A percentile compares a stretch with the other conserved stretches of the same genome.
phyloP scores from a whole-genome alignment of 2,888 invertebrate species.

The Monopis laevigella region DNA sequence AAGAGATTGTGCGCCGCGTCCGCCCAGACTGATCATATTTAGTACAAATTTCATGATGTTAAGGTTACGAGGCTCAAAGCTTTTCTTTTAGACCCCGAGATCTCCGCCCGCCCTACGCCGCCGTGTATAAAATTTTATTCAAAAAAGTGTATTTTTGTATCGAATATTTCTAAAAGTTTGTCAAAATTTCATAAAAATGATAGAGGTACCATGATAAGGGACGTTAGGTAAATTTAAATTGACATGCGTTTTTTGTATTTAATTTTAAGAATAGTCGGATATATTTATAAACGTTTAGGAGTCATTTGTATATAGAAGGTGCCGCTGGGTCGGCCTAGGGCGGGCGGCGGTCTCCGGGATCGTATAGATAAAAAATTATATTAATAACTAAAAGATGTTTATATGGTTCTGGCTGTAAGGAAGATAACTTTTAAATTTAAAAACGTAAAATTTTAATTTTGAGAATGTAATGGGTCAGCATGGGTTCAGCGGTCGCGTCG shows the following conservation, averaged over 20 bases:
- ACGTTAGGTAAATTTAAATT: constrained; percentile 59
- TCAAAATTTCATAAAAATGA: constrained; percentile 70
- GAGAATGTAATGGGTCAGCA: no score
- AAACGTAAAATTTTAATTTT: constrained; percentile 26
- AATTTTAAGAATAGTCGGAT: constrained; percentile 70
- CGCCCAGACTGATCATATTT: constrained; percentile 62
- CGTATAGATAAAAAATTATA: constrained; percentile 62
- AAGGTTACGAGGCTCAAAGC: constrained; percentile 68
- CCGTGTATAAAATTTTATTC: constrained; percentile 68
- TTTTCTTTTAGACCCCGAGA: constrained; percentile 56
- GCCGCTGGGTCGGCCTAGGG: neutral
- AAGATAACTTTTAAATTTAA: constrained; percentile 58
- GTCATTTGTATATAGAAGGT: constrained; percentile 69
- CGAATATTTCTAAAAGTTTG: constrained; percentile 69
- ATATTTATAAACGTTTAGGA: constrained; percentile 75
- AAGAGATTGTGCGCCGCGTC: constrained; percentile 59
- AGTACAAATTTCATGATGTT: constrained; percentile 68
- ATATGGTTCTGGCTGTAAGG: constrained; percentile 68
- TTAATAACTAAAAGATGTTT: constrained; percentile 68
- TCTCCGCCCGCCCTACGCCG: constrained; percentile 44
- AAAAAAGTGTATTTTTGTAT: constrained; percentile 70
- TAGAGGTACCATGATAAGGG: constrained; percentile 52
- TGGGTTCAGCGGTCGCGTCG: no score
- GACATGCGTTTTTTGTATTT: constrained; percentile 68
- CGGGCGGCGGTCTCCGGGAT: neutral